Percentiles rank a stretch among this genome's conserved stretches.
These are phyloP conservation scores for Sander vitreus DNA, from an alignment of 2,113 vertebrate species.

Conservation along the genomic window DNA sequence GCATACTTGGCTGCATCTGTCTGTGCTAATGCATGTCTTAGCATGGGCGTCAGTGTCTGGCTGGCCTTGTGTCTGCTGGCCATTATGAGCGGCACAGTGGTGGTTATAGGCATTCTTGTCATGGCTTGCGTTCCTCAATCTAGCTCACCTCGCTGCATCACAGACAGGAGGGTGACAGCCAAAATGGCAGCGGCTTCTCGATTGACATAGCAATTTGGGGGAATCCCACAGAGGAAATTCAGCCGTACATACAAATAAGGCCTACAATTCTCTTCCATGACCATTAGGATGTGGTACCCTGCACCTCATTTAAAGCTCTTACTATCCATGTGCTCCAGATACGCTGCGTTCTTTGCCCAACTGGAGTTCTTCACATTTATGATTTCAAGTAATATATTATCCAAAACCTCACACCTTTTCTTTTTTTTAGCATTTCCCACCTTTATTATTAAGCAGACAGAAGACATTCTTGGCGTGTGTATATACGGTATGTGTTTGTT, in stretches of 20 bases:
- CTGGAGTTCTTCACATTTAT: background rate
- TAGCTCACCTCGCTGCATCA: conserved; percentile 61
- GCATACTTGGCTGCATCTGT: conserved; percentile 59
- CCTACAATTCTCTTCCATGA: background rate
- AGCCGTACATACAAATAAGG: background rate
- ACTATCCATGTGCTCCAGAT: background rate
- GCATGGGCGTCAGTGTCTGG: conserved; percentile 67
- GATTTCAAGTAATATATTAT: background rate
- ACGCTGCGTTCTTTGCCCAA: background rate
- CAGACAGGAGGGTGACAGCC: conserved; percentile 44
- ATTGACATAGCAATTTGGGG: conserved; percentile 6
- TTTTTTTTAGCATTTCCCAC: background rate
- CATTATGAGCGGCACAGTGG: conserved; percentile 60
- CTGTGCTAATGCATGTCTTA: conserved; percentile 64
- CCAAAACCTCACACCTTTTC: background rate
- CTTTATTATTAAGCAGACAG: background rate
- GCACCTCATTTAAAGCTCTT: background rate
- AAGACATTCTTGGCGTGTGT: background rate
- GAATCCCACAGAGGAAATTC: conserved; percentile 22
- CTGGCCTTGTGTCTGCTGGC: conserved; percentile 61
- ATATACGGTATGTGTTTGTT: background rate
- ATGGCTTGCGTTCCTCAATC: conserved; percentile 61
- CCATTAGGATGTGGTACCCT: background rate
- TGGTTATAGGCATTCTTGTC: conserved; percentile 70
- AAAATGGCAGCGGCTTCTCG: conserved; percentile 37